Conservation (phyloP, 2,888 invertebrate species). For the Odiellus spinosus region DNA sequence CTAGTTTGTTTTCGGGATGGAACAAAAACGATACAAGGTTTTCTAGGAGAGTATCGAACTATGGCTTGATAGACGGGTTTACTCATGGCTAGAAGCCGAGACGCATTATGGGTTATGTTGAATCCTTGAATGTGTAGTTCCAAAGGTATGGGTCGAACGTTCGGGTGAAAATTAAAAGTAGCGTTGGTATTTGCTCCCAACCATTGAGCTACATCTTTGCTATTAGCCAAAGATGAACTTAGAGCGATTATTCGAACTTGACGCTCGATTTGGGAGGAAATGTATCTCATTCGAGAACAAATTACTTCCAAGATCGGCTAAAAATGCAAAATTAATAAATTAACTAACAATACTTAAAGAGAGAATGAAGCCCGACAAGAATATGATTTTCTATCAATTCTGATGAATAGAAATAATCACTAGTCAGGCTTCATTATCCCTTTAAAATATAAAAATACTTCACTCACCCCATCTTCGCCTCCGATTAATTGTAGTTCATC, state of each 20-base stretch:
- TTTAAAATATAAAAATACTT: background rate
- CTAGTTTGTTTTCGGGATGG: constrained; percentile 78
- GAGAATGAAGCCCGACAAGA: background rate
- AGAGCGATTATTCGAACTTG: constrained; percentile 86
- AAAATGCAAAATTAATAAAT: constrained; percentile 1
- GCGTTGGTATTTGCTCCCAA: constrained; percentile 81
- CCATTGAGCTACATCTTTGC: constrained; percentile 90
- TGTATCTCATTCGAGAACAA: constrained; percentile 79
- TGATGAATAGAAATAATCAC: background rate
- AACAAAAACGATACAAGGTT: constrained; percentile 78
- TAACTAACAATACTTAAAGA: background rate
- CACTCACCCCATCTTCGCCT: constrained; percentile 35
- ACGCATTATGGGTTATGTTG: constrained; percentile 93
- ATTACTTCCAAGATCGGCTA: constrained; percentile 77
- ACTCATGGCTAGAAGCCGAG: constrained; percentile 90
- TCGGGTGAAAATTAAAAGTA: constrained; percentile 97
- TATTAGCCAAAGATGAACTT: constrained; percentile 83
- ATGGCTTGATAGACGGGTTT: constrained; percentile 94
- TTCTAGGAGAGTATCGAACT: constrained; percentile 58
- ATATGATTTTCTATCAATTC: no score
- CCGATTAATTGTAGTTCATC: constrained; percentile 72
- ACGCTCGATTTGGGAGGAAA: constrained; percentile 71
- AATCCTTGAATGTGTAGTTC: constrained; percentile 91
- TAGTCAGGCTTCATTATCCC: background rate
- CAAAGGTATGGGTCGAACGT: constrained; percentile 82